A percentile compares a stretch with the other conserved stretches of the same genome.
Evolutionary conservation across 2,797 vertebrate genomes (phyloP).

Genomic region (Phrynocephalus forsythii): DNA sequence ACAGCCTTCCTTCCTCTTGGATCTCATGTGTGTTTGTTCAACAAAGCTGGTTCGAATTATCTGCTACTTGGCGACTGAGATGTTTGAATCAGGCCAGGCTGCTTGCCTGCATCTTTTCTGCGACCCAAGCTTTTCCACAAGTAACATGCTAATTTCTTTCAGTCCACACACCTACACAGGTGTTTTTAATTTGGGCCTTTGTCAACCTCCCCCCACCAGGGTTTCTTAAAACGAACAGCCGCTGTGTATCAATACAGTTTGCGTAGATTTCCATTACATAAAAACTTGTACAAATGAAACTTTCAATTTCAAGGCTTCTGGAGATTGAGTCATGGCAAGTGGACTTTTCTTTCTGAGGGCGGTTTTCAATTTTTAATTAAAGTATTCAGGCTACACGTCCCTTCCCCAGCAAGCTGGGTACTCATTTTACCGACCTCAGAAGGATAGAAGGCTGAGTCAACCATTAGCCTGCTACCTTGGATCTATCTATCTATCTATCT

Average conservation of each 20-base stretch:
- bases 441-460: too few species aligned
- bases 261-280: too few species aligned
- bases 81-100: accelerated
- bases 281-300: neutral
- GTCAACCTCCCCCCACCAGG: too few species aligned
- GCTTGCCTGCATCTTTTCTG: accelerated
- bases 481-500: too few species aligned
- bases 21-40: conserved; percentile 18
- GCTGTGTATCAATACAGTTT: neutral
- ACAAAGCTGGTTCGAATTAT: conserved; percentile 46
- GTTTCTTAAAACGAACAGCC: neutral
- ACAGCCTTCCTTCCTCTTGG: neutral
- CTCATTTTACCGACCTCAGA: too few species aligned
- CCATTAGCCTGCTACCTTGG: too few species aligned
- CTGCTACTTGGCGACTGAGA: neutral
- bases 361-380: too few species aligned
- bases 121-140: neutral
- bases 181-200: neutral
- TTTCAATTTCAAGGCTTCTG: too few species aligned
- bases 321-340: too few species aligned
- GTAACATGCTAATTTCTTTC: neutral
- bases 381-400: too few species aligned
- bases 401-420: too few species aligned
- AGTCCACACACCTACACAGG: neutral
- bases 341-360: too few species aligned